These are phyloP conservation scores for Erynnis tages DNA, from an alignment of 2,888 invertebrate species.

Conservation along the genomic window DNA sequence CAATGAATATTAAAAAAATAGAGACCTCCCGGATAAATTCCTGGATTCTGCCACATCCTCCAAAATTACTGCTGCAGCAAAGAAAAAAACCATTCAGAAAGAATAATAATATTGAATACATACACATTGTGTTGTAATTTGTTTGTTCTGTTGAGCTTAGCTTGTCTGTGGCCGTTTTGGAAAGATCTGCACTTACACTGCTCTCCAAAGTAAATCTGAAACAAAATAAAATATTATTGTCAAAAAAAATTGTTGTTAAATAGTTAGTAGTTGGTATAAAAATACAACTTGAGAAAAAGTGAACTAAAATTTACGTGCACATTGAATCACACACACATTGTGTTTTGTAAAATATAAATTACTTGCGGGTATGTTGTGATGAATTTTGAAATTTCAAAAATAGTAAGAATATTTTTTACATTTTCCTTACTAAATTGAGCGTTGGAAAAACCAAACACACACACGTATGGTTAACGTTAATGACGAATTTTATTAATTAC, in stretches of 20 bases:
- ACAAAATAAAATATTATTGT: slow-evolving; percentile 1
- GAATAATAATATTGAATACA: slow-evolving; percentile 48
- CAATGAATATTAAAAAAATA: slow-evolving; percentile 37
- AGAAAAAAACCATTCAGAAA: slow-evolving; percentile 37
- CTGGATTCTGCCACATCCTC: slow-evolving; percentile 74
- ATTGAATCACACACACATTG: no score
- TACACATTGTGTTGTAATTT: slow-evolving; percentile 79
- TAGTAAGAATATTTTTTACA: no score
- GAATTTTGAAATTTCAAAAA: no score
- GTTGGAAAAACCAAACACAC: background rate
- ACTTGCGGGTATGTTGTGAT: no score
- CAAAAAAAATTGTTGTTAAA: background rate
- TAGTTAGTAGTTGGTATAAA: no score
- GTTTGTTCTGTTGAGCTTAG: slow-evolving; percentile 63
- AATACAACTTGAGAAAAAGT: background rate
- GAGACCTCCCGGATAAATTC: slow-evolving; percentile 75
- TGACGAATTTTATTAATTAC: slow-evolving; percentile 1
- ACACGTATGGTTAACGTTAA: background rate
- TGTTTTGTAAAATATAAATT: no score
- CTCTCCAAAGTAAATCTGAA: slow-evolving; percentile 29
- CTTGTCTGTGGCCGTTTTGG: slow-evolving; percentile 70
- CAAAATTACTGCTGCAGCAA: slow-evolving; percentile 55
- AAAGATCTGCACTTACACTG: slow-evolving; percentile 42
- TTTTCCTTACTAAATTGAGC: no score
- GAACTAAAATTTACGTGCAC: no score